Base-by-base conservation (phyloP, 2,797 vertebrate species). In the Sebastes paucispinis region DNA sequence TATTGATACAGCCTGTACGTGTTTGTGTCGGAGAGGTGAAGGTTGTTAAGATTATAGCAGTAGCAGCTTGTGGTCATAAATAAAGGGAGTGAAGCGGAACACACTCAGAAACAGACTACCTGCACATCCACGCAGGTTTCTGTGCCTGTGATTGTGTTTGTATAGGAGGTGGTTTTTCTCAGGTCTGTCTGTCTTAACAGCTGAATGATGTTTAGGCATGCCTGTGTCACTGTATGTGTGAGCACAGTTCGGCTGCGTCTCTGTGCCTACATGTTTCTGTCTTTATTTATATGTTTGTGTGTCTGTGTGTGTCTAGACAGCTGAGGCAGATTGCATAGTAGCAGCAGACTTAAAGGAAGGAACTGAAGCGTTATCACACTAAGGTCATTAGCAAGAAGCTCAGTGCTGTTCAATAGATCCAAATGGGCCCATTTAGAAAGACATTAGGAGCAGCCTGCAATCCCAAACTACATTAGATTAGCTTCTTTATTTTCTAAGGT, bases 401-500 rank as follows among this genome's bases (percentile, higher is more conserved):
- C 79, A 88, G 79, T 62, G 64, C 75, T 87, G 70, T 84, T 92
- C 83, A 89, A 83, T 79, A 86, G 76, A 85, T 81, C 80, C 80
- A 92, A 91, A 91, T 85, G 64, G 83, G 73, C 70, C 77, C 67
- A 89, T 92, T 92, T 89, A 88, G 84, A 90, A 75, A 85, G 68
- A 83, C 82, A 86, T 91, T 91, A 91, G 69, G 77, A 76, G 24
- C 75, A 87, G 87, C 76, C 79, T 85, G 83, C 83, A 78, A 89
- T 68, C 47, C 75, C 55, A 88, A 87, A 77, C 79, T 65, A 70
- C 71, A 87, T 78, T 74, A 83, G 60, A 89, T 88, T 77, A 64
- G 70, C 58, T 79, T 81, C 78, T 83, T 73, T 81, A 83, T 82
- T 81, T 79, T 77, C 74, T 9, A 52, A 77, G 67, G n/a, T 11